Evolutionary conservation across 2,797 vertebrate genomes (phyloP).

Genomic region (Sebastes diaconus): DNA sequence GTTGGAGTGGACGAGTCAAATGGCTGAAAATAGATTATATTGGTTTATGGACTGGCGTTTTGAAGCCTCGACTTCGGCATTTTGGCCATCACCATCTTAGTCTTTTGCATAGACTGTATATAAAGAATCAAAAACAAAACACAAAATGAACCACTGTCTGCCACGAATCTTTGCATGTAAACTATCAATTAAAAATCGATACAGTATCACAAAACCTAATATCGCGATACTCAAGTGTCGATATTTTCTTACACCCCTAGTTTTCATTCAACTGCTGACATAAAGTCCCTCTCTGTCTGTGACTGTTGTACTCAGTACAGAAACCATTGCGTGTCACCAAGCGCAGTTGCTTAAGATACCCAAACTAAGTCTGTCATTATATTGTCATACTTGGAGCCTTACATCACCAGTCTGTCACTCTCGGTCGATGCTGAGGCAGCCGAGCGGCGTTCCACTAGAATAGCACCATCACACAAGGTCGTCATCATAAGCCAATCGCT

Average conservation of each 20-base stretch:
- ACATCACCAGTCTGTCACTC: conserved; percentile 61
- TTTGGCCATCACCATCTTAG: rapidly evolving
- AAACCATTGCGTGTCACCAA: conserved; percentile 37
- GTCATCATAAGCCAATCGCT: conserved; percentile 48
- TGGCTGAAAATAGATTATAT: too few relatives aligned
- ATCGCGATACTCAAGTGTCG: rapidly evolving
- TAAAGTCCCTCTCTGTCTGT: neutral
- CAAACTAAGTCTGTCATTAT: conserved; percentile 65
- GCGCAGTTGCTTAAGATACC: conserved; percentile 30
- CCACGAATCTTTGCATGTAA: neutral
- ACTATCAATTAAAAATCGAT: neutral
- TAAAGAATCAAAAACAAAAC: neutral
- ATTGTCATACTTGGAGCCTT: conserved; percentile 57
- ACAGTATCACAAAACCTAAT: neutral
- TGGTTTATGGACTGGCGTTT: too few relatives aligned
- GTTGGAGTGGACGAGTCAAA: too few relatives aligned
- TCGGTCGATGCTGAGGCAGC: conserved; percentile 32
- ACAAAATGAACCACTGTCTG: neutral
- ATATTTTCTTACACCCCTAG: neutral
- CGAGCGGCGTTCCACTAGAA: conserved; percentile 30
- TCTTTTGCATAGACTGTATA: too few relatives aligned
- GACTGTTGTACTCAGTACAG: neutral
- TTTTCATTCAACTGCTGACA: neutral
- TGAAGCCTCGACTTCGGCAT: too few relatives aligned
- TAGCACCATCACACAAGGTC: conserved; percentile 50